Evolutionary conservation across 2,113 vertebrate genomes (phyloP).

Genomic region (Trochalopteron elliotii): DNA sequence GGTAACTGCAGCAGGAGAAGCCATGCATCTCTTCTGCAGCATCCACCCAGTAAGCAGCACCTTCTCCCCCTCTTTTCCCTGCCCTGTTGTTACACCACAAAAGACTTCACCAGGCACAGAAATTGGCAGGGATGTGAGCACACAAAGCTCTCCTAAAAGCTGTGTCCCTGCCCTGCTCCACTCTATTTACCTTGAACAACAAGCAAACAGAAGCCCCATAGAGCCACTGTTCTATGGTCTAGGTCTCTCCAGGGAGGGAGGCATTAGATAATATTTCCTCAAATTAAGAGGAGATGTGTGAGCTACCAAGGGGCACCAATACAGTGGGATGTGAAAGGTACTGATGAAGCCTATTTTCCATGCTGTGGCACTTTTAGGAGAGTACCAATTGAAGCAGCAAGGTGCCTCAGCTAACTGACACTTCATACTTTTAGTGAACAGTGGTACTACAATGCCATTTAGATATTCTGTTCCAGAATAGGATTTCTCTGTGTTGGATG

Average conservation of each 20-base stretch:
- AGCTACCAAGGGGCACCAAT: background rate
- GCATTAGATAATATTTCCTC: background rate
- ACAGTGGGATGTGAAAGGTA: background rate
- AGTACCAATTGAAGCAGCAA: conserved; percentile 29
- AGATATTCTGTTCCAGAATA: background rate
- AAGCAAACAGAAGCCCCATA: background rate
- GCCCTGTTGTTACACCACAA: background rate
- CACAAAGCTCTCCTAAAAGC: background rate
- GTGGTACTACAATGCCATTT: background rate
- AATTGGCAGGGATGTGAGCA: background rate
- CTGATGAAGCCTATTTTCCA: conserved; percentile 9
- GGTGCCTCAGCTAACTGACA: background rate
- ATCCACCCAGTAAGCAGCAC: background rate
- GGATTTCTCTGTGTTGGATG: background rate
- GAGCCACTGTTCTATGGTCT: background rate
- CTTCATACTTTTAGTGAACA: background rate
- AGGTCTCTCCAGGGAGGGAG: background rate
- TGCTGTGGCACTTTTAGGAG: background rate
- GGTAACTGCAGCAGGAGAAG: background rate
- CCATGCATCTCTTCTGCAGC: background rate
- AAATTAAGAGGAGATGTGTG: background rate
- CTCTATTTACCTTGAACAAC: background rate
- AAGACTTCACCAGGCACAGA: background rate
- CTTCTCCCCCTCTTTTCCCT: background rate
- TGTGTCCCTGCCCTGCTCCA: background rate